phyloP scores from a whole-genome alignment of 2,113 vertebrate genomes.

The Mohoua ochrocephala region DNA sequence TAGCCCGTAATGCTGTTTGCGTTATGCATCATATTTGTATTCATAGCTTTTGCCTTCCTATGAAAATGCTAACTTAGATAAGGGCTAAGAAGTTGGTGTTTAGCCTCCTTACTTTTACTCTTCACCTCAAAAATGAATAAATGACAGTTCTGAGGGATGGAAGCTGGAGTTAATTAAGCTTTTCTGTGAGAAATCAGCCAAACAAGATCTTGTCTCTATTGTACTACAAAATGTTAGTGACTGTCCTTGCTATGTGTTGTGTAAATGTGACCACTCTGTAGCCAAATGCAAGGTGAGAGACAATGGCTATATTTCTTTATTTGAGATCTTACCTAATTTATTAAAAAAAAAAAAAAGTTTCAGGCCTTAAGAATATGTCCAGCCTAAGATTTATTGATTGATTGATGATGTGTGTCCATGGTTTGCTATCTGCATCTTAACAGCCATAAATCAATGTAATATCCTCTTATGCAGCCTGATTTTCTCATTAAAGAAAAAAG shows the following conservation, averaged over 20 bases:
- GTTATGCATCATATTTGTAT: fast-evolving
- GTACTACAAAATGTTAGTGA: background rate
- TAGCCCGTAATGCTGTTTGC: fast-evolving
- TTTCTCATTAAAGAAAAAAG: background rate
- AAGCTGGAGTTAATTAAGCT: background rate
- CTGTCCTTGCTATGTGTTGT: background rate
- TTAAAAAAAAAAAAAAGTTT: too few relatives aligned
- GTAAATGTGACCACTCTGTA: background rate
- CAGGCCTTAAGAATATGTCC: background rate
- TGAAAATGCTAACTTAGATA: background rate
- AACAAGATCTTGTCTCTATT: background rate
- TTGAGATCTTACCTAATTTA: background rate
- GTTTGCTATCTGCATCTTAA: background rate
- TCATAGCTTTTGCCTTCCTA: background rate
- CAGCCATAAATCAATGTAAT: background rate
- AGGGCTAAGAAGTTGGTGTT: background rate
- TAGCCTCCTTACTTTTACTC: background rate
- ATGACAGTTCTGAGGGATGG: background rate
- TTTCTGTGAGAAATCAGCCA: background rate
- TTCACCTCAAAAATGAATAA: background rate
- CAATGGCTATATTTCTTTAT: background rate
- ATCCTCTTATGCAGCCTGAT: background rate
- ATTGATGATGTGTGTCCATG: background rate
- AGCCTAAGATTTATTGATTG: background rate
- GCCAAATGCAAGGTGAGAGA: background rate